These are phyloP conservation scores for Pithys albifrons DNA, from an alignment of 2,113 vertebrate genomes.

Conservation along the genomic window DNA sequence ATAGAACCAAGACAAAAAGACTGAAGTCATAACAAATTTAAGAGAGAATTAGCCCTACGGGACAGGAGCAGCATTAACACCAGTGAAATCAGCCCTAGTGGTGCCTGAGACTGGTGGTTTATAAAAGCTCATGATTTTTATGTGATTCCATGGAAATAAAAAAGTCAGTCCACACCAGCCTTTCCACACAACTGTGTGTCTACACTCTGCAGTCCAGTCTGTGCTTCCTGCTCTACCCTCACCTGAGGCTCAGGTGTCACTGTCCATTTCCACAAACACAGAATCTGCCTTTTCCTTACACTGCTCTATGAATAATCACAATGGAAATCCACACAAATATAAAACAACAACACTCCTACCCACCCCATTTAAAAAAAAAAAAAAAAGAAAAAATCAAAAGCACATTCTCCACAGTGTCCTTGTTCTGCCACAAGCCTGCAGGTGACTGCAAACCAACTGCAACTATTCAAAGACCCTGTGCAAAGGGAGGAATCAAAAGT, in stretches of 20 bases:
- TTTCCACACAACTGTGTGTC: accelerated
- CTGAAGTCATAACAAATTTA: neutral
- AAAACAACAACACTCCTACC: neutral
- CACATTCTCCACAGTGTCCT: neutral
- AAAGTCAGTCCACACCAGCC: neutral
- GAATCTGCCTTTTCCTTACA: neutral
- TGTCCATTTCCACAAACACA: neutral
- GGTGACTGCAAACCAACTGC: neutral
- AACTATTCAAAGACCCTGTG: accelerated
- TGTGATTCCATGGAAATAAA: neutral
- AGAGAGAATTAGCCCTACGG: neutral
- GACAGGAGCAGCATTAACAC: neutral
- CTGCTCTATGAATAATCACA: neutral
- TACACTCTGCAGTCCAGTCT: accelerated
- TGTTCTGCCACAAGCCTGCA: neutral
- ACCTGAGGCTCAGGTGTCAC: accelerated
- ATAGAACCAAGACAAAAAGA: neutral
- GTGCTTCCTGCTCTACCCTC: accelerated
- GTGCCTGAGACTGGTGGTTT: neutral
- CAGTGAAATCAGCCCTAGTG: neutral
- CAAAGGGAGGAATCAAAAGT: neutral
- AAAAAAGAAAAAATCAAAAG: neutral
- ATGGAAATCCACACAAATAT: neutral
- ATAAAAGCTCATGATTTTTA: neutral
- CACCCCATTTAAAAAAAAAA: accelerated